These are phyloP conservation scores for Astreopora myriophthalma DNA, from an alignment of 64 coral and sea anemone genomes.

Conservation along the genomic window DNA sequence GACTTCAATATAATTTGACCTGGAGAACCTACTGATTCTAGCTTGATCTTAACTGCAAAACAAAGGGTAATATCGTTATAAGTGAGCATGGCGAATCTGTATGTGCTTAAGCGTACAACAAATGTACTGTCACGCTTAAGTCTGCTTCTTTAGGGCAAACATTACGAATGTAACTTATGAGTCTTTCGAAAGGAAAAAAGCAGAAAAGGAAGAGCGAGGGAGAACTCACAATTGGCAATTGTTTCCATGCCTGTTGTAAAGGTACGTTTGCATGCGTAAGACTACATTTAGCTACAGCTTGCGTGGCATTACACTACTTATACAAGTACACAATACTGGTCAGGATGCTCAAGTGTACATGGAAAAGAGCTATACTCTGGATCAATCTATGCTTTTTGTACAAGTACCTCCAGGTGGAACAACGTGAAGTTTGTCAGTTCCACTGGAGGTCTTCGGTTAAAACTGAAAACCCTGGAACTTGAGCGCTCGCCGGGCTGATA, in stretches of 20 bases:
- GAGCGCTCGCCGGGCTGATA: neutral
- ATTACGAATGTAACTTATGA: neutral
- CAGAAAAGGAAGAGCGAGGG: too few relatives aligned
- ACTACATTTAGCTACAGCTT: neutral
- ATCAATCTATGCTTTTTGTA: neutral
- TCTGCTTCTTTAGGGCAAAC: neutral
- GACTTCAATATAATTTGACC: conserved; percentile 44
- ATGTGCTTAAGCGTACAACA: too few relatives aligned
- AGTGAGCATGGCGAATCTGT: neutral
- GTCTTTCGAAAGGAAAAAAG: neutral
- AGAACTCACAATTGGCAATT: neutral
- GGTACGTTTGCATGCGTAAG: neutral
- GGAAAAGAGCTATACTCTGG: neutral
- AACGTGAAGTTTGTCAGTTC: neutral
- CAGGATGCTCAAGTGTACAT: neutral
- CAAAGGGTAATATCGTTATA: conserved; percentile 32
- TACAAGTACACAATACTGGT: neutral
- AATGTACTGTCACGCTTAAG: neutral
- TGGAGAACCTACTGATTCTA: conserved; percentile 5
- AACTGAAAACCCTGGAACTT: neutral
- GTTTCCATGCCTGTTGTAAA: neutral
- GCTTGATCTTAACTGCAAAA: conserved; percentile 48
- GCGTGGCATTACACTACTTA: neutral
- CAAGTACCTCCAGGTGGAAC: neutral
- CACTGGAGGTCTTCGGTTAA: neutral